Evolutionary conservation across 2,113 vertebrate species (phyloP).

Genomic region (Psittacus erithacus): DNA sequence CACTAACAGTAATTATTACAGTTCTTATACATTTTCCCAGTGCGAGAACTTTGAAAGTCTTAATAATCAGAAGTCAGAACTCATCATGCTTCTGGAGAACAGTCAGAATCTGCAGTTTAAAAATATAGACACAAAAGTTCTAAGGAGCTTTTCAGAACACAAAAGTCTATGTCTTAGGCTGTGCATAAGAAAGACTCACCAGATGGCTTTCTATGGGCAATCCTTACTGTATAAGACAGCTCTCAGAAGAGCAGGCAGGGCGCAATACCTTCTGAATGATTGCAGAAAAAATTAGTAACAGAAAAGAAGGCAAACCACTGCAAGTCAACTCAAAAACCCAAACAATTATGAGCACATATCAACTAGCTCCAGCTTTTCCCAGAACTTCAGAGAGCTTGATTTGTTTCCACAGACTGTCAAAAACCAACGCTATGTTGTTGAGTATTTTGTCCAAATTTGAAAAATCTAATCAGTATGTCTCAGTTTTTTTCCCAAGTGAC

Average conservation of each 20-base stretch:
- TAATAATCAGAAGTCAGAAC: neutral
- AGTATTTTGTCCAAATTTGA: neutral
- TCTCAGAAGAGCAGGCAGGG: neutral
- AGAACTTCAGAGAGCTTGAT: neutral
- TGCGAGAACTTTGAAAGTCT: neutral
- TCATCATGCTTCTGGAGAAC: neutral
- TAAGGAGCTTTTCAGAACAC: neutral
- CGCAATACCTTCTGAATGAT: neutral
- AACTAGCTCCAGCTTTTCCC: neutral
- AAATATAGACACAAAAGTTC: neutral
- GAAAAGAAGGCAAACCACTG: neutral
- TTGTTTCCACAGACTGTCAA: neutral
- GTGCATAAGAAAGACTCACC: neutral
- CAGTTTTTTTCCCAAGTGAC: neutral
- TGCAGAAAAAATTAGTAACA: rapidly evolving
- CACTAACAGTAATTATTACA: neutral
- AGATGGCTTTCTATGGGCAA: neutral
- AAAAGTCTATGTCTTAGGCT: neutral
- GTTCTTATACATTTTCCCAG: neutral
- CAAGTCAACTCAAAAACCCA: neutral
- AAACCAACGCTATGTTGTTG: neutral
- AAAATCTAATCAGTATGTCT: neutral
- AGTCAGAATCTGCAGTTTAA: neutral
- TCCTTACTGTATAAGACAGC: neutral
- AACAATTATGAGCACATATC: neutral